These are phyloP conservation scores for Argyrosomus japonicus DNA, from an alignment of 2,113 vertebrate genomes.

Conservation along the genomic window DNA sequence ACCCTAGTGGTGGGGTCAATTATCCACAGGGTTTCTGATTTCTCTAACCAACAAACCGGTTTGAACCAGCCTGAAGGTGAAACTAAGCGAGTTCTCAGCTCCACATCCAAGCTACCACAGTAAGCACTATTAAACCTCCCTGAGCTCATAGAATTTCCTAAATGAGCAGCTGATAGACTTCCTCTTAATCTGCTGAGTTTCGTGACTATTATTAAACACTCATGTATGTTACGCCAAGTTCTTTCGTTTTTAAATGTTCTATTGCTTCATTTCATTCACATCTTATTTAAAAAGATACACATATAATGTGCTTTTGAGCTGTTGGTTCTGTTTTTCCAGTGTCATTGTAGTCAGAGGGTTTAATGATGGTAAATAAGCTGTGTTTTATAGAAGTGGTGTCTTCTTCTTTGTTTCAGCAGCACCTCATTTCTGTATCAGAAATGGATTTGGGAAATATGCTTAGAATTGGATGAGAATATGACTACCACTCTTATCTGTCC, in stretches of 20 bases:
- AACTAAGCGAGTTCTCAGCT: slow-evolving; percentile 51
- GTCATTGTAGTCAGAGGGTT: too few relatives aligned
- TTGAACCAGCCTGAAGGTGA: slow-evolving; percentile 70
- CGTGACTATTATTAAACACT: background rate
- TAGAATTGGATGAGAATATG: background rate
- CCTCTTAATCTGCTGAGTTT: slow-evolving; percentile 24
- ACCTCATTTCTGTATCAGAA: background rate
- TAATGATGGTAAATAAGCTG: slow-evolving; percentile 18
- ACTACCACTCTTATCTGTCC: background rate
- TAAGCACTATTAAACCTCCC: slow-evolving; percentile 60
- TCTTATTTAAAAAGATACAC: background rate
- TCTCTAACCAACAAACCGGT: slow-evolving; percentile 63
- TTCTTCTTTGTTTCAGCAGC: slow-evolving; percentile 28
- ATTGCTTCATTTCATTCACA: background rate
- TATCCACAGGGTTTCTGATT: slow-evolving; percentile 46
- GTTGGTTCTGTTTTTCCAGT: background rate
- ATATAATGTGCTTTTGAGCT: background rate
- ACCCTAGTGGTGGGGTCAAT: slow-evolving; percentile 47
- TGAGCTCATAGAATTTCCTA: slow-evolving; percentile 51
- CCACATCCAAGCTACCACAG: slow-evolving; percentile 47
- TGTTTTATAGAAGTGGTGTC: slow-evolving; percentile 20
- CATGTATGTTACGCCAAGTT: background rate
- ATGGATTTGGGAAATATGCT: too few relatives aligned
- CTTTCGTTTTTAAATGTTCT: background rate
- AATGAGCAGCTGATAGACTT: slow-evolving; percentile 31